Conservation (phyloP, 2,888 invertebrate species). For the Caenorhabditis zanzibari region DNA sequence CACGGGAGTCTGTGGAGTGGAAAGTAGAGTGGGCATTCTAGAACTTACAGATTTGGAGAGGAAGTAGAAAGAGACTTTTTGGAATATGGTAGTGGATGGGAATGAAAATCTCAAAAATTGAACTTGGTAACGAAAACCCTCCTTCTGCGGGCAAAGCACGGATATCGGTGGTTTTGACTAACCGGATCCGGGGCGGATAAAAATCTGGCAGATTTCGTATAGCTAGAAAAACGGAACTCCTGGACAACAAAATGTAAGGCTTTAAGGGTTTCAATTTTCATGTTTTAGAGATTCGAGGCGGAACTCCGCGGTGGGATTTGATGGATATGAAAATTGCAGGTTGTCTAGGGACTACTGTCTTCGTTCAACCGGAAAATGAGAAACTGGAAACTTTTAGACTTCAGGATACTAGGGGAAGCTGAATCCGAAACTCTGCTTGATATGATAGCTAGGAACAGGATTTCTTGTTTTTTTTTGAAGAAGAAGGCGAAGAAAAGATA, state of each 20-base stretch:
- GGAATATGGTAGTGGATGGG: no score
- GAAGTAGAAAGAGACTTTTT: no score
- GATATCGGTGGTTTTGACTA: neutral
- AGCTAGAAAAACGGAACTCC: conserved; percentile 6
- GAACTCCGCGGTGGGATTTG: neutral
- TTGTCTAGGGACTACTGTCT: neutral
- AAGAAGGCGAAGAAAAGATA: neutral
- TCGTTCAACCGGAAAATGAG: neutral
- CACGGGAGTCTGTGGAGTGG: neutral
- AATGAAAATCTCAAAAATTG: no score
- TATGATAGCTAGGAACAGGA: neutral
- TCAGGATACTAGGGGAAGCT: no score
- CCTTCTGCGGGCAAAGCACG: no score
- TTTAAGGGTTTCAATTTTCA: conserved; percentile 16
- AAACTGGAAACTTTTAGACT: neutral
- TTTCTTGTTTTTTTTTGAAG: neutral
- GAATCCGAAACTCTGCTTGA: no score
- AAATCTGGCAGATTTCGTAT: neutral
- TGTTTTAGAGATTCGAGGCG: neutral
- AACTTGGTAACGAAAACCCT: neutral
- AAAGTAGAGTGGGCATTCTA: neutral
- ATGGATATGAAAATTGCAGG: conserved; percentile 4
- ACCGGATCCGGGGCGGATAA: neutral
- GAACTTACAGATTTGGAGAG: neutral
- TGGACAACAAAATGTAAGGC: conserved; percentile 3